Conservation (phyloP, 2,888 invertebrate species). For the Parnassius apollo region DNA sequence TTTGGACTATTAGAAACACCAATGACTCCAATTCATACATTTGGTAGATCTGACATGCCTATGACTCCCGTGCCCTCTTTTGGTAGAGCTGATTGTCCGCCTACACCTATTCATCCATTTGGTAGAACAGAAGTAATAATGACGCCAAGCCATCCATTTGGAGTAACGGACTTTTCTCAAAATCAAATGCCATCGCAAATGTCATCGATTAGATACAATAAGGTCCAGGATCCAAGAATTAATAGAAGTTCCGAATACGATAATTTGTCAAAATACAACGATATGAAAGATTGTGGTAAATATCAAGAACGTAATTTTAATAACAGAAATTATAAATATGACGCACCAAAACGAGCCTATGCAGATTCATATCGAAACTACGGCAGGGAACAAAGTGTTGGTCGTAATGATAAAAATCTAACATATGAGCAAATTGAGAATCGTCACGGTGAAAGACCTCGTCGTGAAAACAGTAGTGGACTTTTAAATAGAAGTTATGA, state of each 20-base stretch:
- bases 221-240: conserved; percentile 54
- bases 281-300: conserved; percentile 46
- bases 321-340: conserved; percentile 34
- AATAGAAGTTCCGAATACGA: conserved; percentile 54
- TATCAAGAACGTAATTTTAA: conserved; percentile 43
- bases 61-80: conserved; percentile 44
- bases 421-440: conserved; percentile 38
- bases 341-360: conserved; percentile 37
- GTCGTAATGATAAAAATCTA: conserved; percentile 42
- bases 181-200: conserved; percentile 31
- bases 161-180: conserved; percentile 35
- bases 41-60: conserved; percentile 46
- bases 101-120: conserved; percentile 52
- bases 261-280: conserved; percentile 33
- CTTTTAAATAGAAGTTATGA: conserved; percentile 38
- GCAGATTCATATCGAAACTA: conserved; percentile 39
- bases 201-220: conserved; percentile 35
- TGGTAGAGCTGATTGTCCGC: conserved; percentile 48
- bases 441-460: conserved; percentile 38
- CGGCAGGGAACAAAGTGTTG: conserved; percentile 43
- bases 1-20: conserved; percentile 53
- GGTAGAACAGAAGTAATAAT: conserved; percentile 45
- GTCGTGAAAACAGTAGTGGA: conserved; percentile 38
- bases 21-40: conserved; percentile 51
- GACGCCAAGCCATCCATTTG: conserved; percentile 44